Percentiles rank a stretch among this genome's conserved stretches.
phyloP scores from a whole-genome alignment of 1,140 invertebrate species.

The Ceratosolen solmsi region DNA sequence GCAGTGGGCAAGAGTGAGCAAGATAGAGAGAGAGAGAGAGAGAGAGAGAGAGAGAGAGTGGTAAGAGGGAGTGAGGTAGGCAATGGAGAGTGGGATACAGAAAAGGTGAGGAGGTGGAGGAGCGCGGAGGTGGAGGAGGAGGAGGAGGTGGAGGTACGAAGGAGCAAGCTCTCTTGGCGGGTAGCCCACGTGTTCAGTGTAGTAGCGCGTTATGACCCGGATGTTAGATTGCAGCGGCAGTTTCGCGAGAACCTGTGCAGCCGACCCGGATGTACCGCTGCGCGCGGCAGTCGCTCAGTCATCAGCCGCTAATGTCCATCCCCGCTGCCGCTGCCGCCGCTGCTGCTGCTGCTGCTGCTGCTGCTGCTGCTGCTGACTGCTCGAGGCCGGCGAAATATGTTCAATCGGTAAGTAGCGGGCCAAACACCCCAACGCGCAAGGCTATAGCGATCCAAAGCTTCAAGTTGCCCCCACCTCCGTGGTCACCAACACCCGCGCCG shows the following conservation, averaged over 20 bases:
- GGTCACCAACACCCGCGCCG: not conserved
- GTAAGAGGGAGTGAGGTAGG: constrained; percentile 52
- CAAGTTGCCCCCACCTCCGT: not conserved
- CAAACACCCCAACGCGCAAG: not conserved
- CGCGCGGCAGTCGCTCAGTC: constrained; percentile 58
- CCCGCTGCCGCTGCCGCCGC: constrained; percentile 58
- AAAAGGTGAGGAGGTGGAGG: constrained; percentile 55
- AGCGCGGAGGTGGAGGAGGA: constrained; percentile 66
- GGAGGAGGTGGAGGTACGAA: constrained; percentile 55
- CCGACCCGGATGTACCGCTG: constrained; percentile 68
- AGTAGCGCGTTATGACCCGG: constrained; percentile 75
- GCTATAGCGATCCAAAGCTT: not conserved
- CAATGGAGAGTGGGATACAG: constrained; percentile 53
- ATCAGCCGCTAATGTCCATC: constrained; percentile 71
- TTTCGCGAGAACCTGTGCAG: constrained; percentile 70
- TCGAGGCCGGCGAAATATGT: constrained; percentile 71
- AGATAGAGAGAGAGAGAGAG: not conserved
- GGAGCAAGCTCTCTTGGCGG: constrained; percentile 38
- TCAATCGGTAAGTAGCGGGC: constrained; percentile 72
- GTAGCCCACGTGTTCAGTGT: constrained; percentile 73
- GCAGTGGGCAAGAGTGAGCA: constrained; percentile 51
- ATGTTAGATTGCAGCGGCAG: constrained; percentile 74
- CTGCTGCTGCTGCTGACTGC: constrained; percentile 67
- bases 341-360: constrained; percentile 57
- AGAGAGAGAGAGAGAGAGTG: not conserved